phyloP scores from a whole-genome alignment of 2,888 invertebrate genomes.

The Tanytarsus gracilentus region DNA sequence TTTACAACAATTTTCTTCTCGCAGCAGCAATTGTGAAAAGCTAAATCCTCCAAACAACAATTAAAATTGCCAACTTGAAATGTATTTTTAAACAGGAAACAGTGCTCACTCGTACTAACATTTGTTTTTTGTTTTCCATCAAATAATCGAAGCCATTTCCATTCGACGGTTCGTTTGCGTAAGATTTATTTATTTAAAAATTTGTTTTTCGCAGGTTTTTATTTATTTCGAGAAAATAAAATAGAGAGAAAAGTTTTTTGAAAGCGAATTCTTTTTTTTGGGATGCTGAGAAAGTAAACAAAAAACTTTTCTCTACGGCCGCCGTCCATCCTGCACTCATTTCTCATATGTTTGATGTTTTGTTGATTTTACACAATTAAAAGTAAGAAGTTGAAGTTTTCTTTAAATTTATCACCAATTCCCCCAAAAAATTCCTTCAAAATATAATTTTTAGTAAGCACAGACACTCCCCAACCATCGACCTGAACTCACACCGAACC shows the following conservation, averaged over 20 bases:
- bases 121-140: too few species aligned
- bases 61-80: too few species aligned
- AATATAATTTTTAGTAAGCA: too few species aligned
- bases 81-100: too few species aligned
- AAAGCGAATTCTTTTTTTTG: not conserved
- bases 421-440: too few species aligned
- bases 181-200: slow-evolving; percentile 2
- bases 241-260: not conserved
- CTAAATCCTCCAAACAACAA: too few species aligned
- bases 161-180: too few species aligned
- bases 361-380: slow-evolving; percentile 28
- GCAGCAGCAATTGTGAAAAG: too few species aligned
- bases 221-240: slow-evolving; percentile 5
- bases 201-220: slow-evolving; percentile 10
- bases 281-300: not conserved
- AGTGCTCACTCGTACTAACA: too few species aligned
- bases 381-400: slow-evolving; percentile 24
- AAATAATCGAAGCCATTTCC: not conserved
- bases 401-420: too few species aligned
- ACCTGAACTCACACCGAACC: not conserved
- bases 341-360: slow-evolving; percentile 19
- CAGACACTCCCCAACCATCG: too few species aligned
- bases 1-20: too few species aligned
- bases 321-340: not conserved
- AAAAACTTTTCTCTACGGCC: not conserved